These are phyloP conservation scores for Piprites chloris DNA, from an alignment of 2,113 vertebrate species.

Conservation along the genomic window DNA sequence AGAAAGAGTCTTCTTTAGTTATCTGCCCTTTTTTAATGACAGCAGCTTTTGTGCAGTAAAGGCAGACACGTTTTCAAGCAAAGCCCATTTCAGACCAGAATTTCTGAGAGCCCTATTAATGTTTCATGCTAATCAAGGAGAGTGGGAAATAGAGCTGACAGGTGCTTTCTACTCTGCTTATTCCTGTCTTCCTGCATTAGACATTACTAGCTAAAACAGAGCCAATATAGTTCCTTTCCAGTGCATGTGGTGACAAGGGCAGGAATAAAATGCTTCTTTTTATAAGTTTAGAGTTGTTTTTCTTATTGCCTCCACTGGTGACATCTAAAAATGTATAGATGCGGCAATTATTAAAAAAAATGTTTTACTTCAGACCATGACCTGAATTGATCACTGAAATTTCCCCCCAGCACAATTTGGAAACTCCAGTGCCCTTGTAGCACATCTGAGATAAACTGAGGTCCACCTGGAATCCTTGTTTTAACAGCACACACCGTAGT, in stretches of 20 bases:
- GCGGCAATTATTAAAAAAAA: constrained; percentile 51
- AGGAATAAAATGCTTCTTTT: constrained; percentile 77
- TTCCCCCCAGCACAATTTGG: not conserved
- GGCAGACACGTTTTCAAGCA: constrained; percentile 78
- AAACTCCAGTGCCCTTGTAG: not conserved
- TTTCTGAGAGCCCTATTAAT: constrained; percentile 94
- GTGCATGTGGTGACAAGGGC: constrained; percentile 66
- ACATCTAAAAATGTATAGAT: constrained; percentile 27
- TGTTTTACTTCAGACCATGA: constrained; percentile 18
- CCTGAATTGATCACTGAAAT: not conserved
- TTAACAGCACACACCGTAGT: not conserved
- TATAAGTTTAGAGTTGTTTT: constrained; percentile 75
- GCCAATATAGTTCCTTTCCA: constrained; percentile 76
- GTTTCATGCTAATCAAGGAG: constrained; percentile 99
- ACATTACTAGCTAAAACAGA: constrained; percentile 78
- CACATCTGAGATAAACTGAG: not conserved
- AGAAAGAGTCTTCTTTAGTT: constrained; percentile 76
- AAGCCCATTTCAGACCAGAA: constrained; percentile 84
- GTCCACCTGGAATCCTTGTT: not conserved
- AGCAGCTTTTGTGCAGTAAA: constrained; percentile 75
- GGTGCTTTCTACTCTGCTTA: constrained; percentile 98
- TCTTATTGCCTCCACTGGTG: constrained; percentile 47
- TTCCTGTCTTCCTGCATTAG: constrained; percentile 94
- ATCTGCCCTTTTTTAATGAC: constrained; percentile 76
- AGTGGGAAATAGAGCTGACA: constrained; percentile 93